phyloP scores from a whole-genome alignment of 2,113 vertebrate species.

The Silurus asotus region DNA sequence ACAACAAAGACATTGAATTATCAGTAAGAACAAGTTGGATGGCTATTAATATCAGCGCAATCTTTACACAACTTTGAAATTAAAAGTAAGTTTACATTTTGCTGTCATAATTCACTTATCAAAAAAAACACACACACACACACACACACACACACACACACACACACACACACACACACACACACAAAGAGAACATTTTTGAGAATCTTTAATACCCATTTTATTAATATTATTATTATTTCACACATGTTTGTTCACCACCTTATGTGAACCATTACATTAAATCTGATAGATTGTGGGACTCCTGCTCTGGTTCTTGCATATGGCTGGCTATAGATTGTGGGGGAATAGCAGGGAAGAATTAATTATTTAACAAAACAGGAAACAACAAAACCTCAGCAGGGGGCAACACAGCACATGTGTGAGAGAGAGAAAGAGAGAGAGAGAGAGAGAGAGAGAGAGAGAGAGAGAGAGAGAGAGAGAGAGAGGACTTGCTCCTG shows the following conservation, averaged over 20 bases:
- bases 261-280: not conserved
- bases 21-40: not conserved
- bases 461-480: not conserved
- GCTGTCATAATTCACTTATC: not conserved
- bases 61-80: not conserved
- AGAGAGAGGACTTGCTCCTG: conserved; percentile 66
- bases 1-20: not conserved
- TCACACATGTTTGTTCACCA: not conserved
- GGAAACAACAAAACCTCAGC: conserved; percentile 74
- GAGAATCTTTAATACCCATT: not conserved
- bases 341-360: conserved; percentile 64
- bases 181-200: not conserved
- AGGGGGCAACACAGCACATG: conserved; percentile 70
- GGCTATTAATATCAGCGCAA: not conserved
- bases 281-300: not conserved
- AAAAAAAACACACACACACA: not conserved
- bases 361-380: conserved; percentile 76
- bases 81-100: not conserved
- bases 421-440: not conserved
- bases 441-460: conserved; percentile 53
- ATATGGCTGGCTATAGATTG: conserved; percentile 66
- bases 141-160: too few species aligned
- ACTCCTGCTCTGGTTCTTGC: conserved; percentile 50
- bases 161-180: too few species aligned
- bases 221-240: not conserved